A percentile compares a stretch with the other conserved stretches of the same genome.
Conservation (phyloP, 2,113 vertebrate species). For the Oreochromis niloticus region DNA sequence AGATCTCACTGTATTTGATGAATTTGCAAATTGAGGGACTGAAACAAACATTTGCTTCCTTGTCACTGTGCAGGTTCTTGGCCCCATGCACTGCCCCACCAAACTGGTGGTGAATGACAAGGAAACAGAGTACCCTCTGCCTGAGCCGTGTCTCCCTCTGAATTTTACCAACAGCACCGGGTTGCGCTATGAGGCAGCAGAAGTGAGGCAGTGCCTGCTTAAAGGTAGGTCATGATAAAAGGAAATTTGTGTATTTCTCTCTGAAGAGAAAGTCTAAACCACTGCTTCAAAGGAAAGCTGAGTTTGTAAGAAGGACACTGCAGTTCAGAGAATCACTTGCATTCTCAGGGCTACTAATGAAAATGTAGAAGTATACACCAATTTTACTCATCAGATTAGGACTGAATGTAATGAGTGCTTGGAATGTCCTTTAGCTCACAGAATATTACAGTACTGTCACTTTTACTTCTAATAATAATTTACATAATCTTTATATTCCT, state of each 20-base stretch:
- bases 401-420: not conserved
- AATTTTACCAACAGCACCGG: slow-evolving; percentile 62
- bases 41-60: not conserved
- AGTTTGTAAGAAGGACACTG: not conserved
- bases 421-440: not conserved
- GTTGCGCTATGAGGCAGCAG: slow-evolving; percentile 72
- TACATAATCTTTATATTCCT: not conserved
- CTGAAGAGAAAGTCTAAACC: not conserved
- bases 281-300: not conserved
- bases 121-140: slow-evolving; percentile 55
- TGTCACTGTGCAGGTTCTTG: slow-evolving; percentile 48
- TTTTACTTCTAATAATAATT: not conserved
- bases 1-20: not conserved
- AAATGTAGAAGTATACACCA: not conserved
- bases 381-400: not conserved
- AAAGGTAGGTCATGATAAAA: slow-evolving; percentile 62
- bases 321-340: not conserved
- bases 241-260: not conserved
- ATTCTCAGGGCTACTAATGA: not conserved
- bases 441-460: not conserved
- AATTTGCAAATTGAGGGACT: not conserved
- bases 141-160: slow-evolving; percentile 46
- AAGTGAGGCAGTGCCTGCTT: slow-evolving; percentile 71
- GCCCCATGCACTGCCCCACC: slow-evolving; percentile 66
- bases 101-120: slow-evolving; percentile 52